Conservation (phyloP, 2,888 invertebrate genomes). For the Heterodera filipjevi region DNA sequence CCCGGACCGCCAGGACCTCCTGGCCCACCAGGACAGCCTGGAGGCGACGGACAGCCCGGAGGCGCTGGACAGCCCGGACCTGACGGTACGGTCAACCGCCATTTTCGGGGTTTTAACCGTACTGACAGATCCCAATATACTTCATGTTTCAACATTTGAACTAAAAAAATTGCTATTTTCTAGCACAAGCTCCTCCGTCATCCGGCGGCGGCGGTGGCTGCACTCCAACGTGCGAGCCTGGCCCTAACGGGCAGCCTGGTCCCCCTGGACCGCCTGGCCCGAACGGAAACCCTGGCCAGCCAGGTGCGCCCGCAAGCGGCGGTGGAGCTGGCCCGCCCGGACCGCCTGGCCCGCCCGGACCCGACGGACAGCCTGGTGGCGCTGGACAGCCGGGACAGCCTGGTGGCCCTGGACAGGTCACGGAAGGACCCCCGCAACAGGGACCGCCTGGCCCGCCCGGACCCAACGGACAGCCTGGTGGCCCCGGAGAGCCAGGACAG, state of each 20-base stretch:
- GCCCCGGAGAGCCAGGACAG: slow-evolving; percentile 48
- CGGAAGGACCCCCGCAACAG: slow-evolving; percentile 26
- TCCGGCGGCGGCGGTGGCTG: slow-evolving; percentile 2
- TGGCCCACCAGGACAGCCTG: slow-evolving; percentile 47
- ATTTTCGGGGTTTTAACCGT: too few relatives aligned
- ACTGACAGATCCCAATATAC: neutral
- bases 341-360: slow-evolving; percentile 27
- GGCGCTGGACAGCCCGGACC: slow-evolving; percentile 52
- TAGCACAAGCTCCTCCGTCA: neutral
- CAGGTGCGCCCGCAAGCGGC: slow-evolving; percentile 36
- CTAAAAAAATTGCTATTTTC: neutral
- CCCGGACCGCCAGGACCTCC: slow-evolving; percentile 53
- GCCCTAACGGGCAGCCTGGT: slow-evolving; percentile 50
- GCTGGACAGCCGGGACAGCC: slow-evolving; percentile 43
- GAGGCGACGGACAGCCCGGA: slow-evolving; percentile 46
- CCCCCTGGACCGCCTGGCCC: slow-evolving; percentile 50
- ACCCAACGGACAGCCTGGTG: slow-evolving; percentile 55
- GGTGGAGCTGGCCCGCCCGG: slow-evolving; percentile 41
- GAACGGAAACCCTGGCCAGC: slow-evolving; percentile 33
- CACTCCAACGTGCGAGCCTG: slow-evolving; percentile 44
- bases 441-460: slow-evolving; percentile 48
- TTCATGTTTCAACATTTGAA: neutral
- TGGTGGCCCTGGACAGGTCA: slow-evolving; percentile 41
- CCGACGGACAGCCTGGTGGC: slow-evolving; percentile 42
- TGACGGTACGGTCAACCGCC: too few relatives aligned